These are phyloP conservation scores for Drosophila prosaltans DNA, from an alignment of 1,140 invertebrate species.

Conservation along the genomic window DNA sequence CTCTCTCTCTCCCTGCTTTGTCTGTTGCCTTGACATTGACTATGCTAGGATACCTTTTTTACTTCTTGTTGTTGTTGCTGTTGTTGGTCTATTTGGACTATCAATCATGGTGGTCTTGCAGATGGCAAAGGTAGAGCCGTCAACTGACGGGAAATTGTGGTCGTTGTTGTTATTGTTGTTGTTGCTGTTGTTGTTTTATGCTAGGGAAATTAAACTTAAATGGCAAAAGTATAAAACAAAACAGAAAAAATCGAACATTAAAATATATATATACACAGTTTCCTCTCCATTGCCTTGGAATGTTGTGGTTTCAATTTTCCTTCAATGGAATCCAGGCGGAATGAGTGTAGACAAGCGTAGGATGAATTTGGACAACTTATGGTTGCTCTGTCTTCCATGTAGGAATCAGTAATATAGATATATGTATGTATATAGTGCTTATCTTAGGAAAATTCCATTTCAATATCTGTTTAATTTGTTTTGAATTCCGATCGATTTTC, in stretches of 20 bases:
- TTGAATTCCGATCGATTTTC: too few relatives aligned
- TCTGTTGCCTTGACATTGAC: conserved; percentile 9
- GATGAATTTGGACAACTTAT: too few relatives aligned
- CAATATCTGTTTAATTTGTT: too few relatives aligned
- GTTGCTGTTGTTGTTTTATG: not conserved
- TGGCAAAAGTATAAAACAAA: conserved; percentile 3
- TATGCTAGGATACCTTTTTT: conserved; percentile 6
- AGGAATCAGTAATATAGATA: too few relatives aligned
- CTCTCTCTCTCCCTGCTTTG: not conserved
- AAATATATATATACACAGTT: not conserved
- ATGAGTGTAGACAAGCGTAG: not conserved
- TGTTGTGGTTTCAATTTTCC: conserved; percentile 4
- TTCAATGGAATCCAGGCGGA: not conserved
- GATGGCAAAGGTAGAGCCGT: not conserved
- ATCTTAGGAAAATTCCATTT: too few relatives aligned
- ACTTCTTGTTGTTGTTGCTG: too few relatives aligned
- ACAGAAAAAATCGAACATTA: not conserved
- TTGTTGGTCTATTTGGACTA: conserved; percentile 7
- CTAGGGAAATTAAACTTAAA: conserved; percentile 10
- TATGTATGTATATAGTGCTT: too few relatives aligned
- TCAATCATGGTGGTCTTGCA: conserved; percentile 2
- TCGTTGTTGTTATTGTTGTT: not conserved
- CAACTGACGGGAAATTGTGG: conserved; percentile 7
- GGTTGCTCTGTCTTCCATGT: too few relatives aligned
- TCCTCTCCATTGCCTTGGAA: not conserved